Percentiles rank a stretch among this genome's conserved stretches.
Conservation (phyloP, 2,797 vertebrate species). For the Sciurus carolinensis region DNA sequence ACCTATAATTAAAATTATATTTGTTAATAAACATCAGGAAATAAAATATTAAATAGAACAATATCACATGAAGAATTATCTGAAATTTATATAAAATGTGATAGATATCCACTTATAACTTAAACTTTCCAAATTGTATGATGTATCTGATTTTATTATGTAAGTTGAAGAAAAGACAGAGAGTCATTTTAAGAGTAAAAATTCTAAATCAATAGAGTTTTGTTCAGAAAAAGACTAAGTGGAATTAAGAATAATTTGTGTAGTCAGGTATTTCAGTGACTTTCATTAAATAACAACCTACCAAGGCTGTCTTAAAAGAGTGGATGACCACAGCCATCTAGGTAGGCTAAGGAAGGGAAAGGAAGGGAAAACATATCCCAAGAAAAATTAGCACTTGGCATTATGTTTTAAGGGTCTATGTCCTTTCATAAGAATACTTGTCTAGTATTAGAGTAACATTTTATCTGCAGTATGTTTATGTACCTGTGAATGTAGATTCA, state of each 20-base stretch:
- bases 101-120: not conserved
- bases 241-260: not conserved
- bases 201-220: not conserved
- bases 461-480: not conserved
- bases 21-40: not conserved
- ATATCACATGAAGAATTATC: not conserved
- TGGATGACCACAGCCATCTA: not conserved
- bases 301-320: not conserved
- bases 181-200: not conserved
- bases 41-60: not conserved
- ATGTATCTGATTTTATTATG: not conserved
- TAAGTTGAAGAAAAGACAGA: not conserved
- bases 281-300: not conserved
- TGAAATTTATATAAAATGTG: not conserved
- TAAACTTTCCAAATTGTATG: not conserved
- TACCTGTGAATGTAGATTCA: not conserved
- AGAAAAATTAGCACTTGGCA: not conserved
- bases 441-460: not conserved
- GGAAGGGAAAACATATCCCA: not conserved
- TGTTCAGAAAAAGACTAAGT: not conserved
- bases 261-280: not conserved
- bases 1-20: not conserved
- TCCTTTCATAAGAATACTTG: not conserved
- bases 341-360: not conserved
- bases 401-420: not conserved